Evolutionary conservation across 35 echinoderm and acorn worm species (phyloP), one percentile per base, ranked within the genome.

Genomic region (Heliocidaris erythrogramma): DNA sequence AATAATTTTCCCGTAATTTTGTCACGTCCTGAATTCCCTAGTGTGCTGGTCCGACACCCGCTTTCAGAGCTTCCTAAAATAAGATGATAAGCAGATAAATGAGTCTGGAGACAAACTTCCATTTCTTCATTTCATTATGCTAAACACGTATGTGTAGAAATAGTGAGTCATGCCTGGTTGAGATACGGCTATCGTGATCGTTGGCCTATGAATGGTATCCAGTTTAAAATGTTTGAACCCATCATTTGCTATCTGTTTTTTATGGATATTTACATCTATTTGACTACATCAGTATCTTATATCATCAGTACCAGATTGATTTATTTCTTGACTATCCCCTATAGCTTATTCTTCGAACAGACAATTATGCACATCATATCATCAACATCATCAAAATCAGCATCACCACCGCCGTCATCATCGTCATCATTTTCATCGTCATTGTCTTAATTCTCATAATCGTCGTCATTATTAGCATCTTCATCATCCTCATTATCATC

Each of bases 1-100:
- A 69, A 69, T 69, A 69, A 69, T 69, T 69, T 69, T 69, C 60
- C 24, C 60, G 60, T 69, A 69, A 69, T 69, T 69, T 69, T 69
- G 60, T 69, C 60, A 69, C 60, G 60, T 69, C 60, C 24, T 69
- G 60, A 6, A 69, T 69, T 69, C 60, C 60, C 60, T 27, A 18
- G 60, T 69, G 60, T 69, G 16, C 60, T 27, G 60, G 24, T 69
- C 17, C 24, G 60, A 69, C 60, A 18, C 60, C 21, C 60, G 60
- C 60, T 21, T 18, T 69, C 60, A 69, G 60, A 69, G 60, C 60
- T 69, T 69, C 14, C 60, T 69, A 60, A 69, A 69, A 69, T 69
- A 69, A 69, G 60, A 69, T 69, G 24, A 69, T 69, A 69, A 69
- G 24, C 60, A 4, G 60, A 27, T 69, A 69, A 69, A 69, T 69